Base-by-base conservation (phyloP, 2,113 vertebrate genomes). In the Sorex araneus region DNA sequence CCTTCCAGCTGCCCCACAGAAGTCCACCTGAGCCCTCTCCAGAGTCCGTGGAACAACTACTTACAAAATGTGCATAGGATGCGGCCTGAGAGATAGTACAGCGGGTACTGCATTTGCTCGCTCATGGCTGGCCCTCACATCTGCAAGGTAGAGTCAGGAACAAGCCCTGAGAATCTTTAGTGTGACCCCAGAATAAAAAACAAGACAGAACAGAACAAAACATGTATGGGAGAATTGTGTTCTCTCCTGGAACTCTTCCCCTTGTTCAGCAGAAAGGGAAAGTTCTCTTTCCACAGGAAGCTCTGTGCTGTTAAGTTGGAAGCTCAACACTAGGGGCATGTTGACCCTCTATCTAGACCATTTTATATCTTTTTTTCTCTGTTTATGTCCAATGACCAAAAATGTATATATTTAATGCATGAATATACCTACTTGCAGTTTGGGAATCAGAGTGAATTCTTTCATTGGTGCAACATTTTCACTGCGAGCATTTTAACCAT, bases 161-260 rank as follows among this genome's bases (percentile, higher is more conserved):
- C 2, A 50, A 50, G 9, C 47, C 47, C 47, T 50, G 47, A 50
- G 47, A 12, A 13, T 13, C 9, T 7, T 50, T 50, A 50, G 13
- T 50, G 47, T 50, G 47, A 50, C 13, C 47, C 47, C 47, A 50
- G 13, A 50, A 50, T 13, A 50, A 12, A 50, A 50, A 50, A 47
- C 45, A 47, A 47, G 11, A 67, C 13, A 8, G n/a, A 16, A 66
- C 0, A 1, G 81, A 21, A 40, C 4, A 60, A 60, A 84, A 57
- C 25, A 2, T 1, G 4, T 9, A 0, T 32, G n/a, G 18, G 8
- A 32, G 7, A 3, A 40, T 57, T 18, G 0, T 15, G n/a, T 36
- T 23, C 6, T n/a, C 1, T 63, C 47, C 2, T 1, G 0, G 63
- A n/a, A 28, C 21, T 9, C 2, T 15, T 11, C 0, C 63, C 60